phyloP scores from a whole-genome alignment of 2,113 vertebrate genomes.

The Chiloscyllium plagiosum region DNA sequence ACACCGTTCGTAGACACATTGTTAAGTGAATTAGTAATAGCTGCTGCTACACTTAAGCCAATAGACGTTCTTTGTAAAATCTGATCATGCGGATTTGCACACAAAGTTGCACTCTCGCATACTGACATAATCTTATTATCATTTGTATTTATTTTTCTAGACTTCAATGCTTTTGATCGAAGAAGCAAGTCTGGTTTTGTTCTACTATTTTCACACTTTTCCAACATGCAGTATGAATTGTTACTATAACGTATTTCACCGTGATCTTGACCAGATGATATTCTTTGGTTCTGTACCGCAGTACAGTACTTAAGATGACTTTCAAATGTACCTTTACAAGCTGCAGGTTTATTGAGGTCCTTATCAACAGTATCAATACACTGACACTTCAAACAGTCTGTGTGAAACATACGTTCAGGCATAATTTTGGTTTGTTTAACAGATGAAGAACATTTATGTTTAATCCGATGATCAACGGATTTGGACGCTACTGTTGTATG shows the following conservation, averaged over 20 bases:
- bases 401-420: background rate
- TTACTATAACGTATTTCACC: background rate
- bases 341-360: background rate
- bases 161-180: background rate
- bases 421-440: background rate
- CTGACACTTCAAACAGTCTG: conserved; percentile 2
- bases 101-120: background rate
- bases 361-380: background rate
- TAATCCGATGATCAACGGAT: background rate
- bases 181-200: background rate
- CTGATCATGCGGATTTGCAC: background rate
- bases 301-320: background rate
- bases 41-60: background rate
- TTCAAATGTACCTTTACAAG: background rate
- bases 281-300: background rate
- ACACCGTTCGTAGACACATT: background rate
- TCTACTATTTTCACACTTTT: background rate
- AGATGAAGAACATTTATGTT: background rate
- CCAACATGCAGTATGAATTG: background rate
- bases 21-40: background rate
- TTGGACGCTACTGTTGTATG: background rate
- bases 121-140: background rate
- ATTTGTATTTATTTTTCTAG: background rate
- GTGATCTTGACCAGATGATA: background rate
- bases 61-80: background rate